Conservation (phyloP, 2,888 invertebrate species). For the Linyphia triangularis region DNA sequence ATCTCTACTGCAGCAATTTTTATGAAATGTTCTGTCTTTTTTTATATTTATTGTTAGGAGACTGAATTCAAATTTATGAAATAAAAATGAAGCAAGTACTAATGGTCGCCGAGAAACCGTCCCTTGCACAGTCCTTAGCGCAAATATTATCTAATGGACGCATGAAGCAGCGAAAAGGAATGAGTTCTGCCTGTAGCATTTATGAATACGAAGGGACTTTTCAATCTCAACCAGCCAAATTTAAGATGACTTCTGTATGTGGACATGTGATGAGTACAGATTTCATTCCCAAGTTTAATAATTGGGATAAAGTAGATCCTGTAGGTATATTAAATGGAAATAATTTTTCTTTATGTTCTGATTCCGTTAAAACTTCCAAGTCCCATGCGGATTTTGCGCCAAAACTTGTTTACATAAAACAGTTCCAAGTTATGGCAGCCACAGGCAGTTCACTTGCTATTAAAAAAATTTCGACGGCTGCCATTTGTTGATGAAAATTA, state of each 20-base stretch:
- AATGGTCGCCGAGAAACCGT: slow-evolving; percentile 85
- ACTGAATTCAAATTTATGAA: background rate
- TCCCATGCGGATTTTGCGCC: no score
- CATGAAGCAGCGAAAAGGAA: slow-evolving; percentile 83
- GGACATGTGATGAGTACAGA: slow-evolving; percentile 99
- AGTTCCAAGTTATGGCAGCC: no score
- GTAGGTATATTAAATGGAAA: slow-evolving; percentile 82
- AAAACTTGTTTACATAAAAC: no score
- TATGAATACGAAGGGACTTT: slow-evolving; percentile 96
- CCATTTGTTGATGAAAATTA: no score
- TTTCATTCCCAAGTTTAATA: slow-evolving; percentile 95
- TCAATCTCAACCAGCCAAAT: slow-evolving; percentile 84
- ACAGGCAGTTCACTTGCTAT: no score
- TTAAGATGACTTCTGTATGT: slow-evolving; percentile 98
- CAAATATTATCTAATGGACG: slow-evolving; percentile 88
- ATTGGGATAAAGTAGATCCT: slow-evolving; percentile 98
- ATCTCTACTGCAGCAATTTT: background rate
- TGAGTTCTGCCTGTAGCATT: slow-evolving; percentile 93
- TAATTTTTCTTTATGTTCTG: no score
- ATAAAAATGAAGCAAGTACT: slow-evolving; percentile 83
- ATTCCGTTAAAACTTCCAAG: no score
- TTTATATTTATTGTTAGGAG: background rate
- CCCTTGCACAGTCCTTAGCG: slow-evolving; percentile 95
- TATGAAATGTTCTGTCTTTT: background rate
- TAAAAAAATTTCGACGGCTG: no score